Base-by-base conservation (phyloP, 2,797 vertebrate species). In the Crocodylus rhombifer region DNA sequence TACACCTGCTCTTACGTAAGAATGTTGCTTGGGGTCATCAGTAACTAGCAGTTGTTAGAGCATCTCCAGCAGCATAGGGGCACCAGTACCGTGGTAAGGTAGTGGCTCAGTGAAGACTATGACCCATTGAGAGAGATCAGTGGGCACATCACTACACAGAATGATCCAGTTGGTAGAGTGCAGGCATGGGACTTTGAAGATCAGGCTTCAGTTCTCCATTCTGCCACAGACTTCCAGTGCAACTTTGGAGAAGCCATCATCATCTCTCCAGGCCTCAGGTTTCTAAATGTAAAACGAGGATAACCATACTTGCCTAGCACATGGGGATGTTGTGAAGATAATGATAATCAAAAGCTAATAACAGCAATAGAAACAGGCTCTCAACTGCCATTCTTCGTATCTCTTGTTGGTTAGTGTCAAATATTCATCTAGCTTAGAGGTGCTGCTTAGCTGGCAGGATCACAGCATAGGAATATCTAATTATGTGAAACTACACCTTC, bases 381-480 rank as follows among this genome's bases (percentile, higher is more conserved):
- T 21, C 26, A 81, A 12, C n/a, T 7, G 5, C 51, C 89, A 33
- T 42, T 10, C 64, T 56, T 57, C 23, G 36, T 71, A 33, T 55
- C 58, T 80, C 21, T 55, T 6, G 15, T 7, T 63, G 17, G 11
- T 5, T 55, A 77, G 42, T 30, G 17, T 63, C 73, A 71, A 65
- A n/a, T 1, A 7, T 71, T 36, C 23, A 15, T 15, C 25, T 30
- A 23, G 67, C 10, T n/a, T 15, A 1, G 0, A 2, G 3, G 51
- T 33, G 15, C 69, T 21, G 77, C 21, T 33, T 3, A 3, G 10
- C 26, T 73, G 10, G 82, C 56, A 77, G 83, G 61, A 23, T 76
- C 30, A 1, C 2, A 2, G n/a, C 64, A 15, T 13, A 0, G 0
- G 55, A 15, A 20, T 28, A 16, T 0, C 30, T 6, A 71, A 62